Conservation (phyloP, 2,888 invertebrate species). For the Colostygia pectinataria region DNA sequence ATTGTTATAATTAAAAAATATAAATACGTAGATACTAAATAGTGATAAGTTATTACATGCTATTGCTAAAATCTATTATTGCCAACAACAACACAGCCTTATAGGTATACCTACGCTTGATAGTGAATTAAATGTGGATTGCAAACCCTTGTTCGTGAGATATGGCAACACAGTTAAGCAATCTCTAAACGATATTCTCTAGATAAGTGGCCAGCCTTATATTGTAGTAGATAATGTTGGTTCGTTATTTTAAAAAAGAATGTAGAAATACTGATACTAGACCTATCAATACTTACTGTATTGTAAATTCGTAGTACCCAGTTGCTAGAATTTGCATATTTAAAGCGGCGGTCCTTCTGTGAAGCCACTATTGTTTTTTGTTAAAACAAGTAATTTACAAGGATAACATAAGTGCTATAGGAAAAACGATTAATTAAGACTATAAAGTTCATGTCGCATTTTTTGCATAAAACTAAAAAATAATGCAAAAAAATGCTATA, state of each 20-base stretch:
- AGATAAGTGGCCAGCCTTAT: constrained; percentile 31
- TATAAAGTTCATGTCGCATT: not conserved
- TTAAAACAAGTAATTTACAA: constrained; percentile 5
- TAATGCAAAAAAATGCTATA: no score
- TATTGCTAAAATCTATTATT: not conserved
- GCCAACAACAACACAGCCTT: not conserved
- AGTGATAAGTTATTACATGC: no score
- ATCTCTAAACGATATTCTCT: constrained; percentile 30
- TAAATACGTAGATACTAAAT: no score
- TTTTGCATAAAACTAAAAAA: no score
- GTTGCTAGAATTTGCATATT: constrained; percentile 24
- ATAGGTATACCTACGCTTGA: constrained; percentile 3
- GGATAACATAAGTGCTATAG: not conserved
- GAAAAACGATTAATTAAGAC: not conserved
- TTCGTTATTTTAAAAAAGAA: constrained; percentile 12
- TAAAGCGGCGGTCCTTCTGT: constrained; percentile 17
- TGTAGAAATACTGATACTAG: constrained; percentile 1
- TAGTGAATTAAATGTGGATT: constrained; percentile 24
- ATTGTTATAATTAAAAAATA: no score
- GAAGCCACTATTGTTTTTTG: constrained; percentile 1
- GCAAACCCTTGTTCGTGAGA: constrained; percentile 35
- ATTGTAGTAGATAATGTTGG: constrained; percentile 24
- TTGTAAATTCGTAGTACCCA: constrained; percentile 13
- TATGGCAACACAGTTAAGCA: constrained; percentile 25
- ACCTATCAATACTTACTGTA: not conserved